Evolutionary conservation across 1,140 invertebrate species (phyloP), one percentile per base, ranked within the genome.

Genomic region (Uloborus diversus): DNA sequence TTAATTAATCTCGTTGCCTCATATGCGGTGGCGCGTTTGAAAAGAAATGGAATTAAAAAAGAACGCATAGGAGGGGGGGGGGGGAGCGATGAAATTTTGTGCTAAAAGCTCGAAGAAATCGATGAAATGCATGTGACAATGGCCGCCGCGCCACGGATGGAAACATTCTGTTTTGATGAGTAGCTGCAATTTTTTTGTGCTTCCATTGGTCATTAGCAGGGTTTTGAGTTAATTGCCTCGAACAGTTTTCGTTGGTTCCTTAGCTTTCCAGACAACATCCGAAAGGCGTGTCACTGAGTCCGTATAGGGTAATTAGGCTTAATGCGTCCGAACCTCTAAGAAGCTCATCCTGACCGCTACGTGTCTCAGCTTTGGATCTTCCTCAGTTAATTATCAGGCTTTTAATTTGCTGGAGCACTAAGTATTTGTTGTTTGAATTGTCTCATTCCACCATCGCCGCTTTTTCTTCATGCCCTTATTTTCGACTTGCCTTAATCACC

Each of bases 1-100:
- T 78, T 78, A 78, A 78, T 78, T 78, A 78, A 78, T 78, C 73
- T 56, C 59, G 71, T 64, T 75, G 71, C 71, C 71, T 75, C 73
- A 78, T 78, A 78, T 78, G 73, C 73, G 73, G 37, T 62, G 37
- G 27, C 37, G 70, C 68, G 53, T 64, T 64, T 64, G 59, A 75
- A 75, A 75, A 78, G 73, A 78, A 66, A 78, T 78, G 47, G 73
- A 75, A 64, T 75, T 61, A 64, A 75, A 75, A 75, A 75, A 75
- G 23, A 42, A 13, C 2, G 37, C 37, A 42, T 42, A 20, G 20
- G 49, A 20, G 20, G 4, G n/a, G 49, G 7, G 23, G 49, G 49
- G 20, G 20, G 49, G 5, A 53, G n/a, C n/a, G n/a, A n/a, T n/a
- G 27, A 75, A 75, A 75, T 49, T 75, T 75, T 56, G 71, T 51